Base-by-base conservation (phyloP, 2,113 vertebrate genomes). In the Melanotaenia duboulayi region DNA sequence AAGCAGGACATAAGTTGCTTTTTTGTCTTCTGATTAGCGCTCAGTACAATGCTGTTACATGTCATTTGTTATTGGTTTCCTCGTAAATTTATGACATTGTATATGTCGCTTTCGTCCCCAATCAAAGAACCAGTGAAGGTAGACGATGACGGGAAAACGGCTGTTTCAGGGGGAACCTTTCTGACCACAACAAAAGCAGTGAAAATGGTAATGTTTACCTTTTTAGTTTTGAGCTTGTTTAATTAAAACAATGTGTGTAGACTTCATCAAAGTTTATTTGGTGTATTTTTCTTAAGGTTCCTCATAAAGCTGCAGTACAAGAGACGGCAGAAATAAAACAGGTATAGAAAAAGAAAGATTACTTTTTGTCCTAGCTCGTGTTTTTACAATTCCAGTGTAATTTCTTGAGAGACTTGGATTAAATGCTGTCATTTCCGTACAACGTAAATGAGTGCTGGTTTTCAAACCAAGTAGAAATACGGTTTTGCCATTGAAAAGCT, bases 191-290 rank as follows among this genome's bases (percentile, higher is more conserved):
- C 13, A 25, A 51, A 65, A 11, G 4, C 71, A 49, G 85, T 56
- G 7, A 69, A 57, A 80, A 70, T 78, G 87, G 93, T 92, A 86
- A 72, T 35, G 4, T 60, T 65, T 32, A 11, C 12, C 2, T 22
- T n/a, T 73, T 19, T 1, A 10, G 14, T 22, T 54, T 7, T 5
- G 25, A n/a, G 8, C 22, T 22, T 5, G 22, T 4, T 20, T 22
- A 37, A 39, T 0, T 10, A 0, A 52, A 10, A 24, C 4, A 25
- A 9, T 32, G 9, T 37, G 22, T 0, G 4, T 23, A 35, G 24
- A 55, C 24, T 55, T 68, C 2, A 66, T 75, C 14, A 20, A 7
- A 44, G 8, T 13, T 44, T 14, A 4, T 11, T 40, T 20, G 16
- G 4, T 66, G 3, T 10, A 3, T 13, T 80, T 60, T 71, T 76